Evolutionary conservation across 2,113 vertebrate species (phyloP).

Genomic region (Dendropsophus ebraccatus): DNA sequence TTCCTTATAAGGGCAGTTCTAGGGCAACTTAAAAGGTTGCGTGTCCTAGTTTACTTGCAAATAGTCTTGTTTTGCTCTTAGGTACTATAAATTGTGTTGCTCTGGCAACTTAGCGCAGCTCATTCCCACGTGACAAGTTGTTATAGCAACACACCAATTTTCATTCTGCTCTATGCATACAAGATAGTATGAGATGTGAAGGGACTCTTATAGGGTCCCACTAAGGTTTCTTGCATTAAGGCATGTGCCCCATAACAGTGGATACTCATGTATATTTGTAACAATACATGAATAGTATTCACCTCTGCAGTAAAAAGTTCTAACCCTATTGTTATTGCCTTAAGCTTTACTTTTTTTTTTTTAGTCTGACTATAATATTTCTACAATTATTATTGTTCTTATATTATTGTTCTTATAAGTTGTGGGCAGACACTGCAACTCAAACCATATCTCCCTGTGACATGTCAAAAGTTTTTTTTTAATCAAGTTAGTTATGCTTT

Average conservation of each 20-base stretch:
- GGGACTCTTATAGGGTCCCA: background rate
- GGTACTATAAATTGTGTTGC: conserved; percentile 40
- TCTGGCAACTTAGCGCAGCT: conserved; percentile 32
- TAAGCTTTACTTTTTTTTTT: background rate
- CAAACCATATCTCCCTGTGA: too few species aligned
- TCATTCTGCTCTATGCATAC: background rate
- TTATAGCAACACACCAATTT: conserved; percentile 51
- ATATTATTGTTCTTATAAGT: background rate
- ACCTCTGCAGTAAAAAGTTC: background rate
- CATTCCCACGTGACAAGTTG: conserved; percentile 49
- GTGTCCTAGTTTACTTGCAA: conserved; percentile 21
- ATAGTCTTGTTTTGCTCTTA: conserved; percentile 29
- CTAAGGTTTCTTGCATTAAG: background rate
- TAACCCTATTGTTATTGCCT: background rate
- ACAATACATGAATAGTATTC: too few species aligned
- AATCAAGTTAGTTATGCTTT: too few species aligned
- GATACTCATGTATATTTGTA: background rate
- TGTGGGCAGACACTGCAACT: too few species aligned
- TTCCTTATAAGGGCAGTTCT: background rate
- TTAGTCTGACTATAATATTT: background rate
- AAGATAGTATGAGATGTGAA: background rate
- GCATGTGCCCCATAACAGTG: background rate
- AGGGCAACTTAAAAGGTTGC: background rate
- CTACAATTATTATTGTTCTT: background rate
- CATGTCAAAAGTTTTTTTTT: too few species aligned